These are phyloP conservation scores for Panthera tigris DNA, from an alignment of 2,113 vertebrate genomes.

Conservation along the genomic window DNA sequence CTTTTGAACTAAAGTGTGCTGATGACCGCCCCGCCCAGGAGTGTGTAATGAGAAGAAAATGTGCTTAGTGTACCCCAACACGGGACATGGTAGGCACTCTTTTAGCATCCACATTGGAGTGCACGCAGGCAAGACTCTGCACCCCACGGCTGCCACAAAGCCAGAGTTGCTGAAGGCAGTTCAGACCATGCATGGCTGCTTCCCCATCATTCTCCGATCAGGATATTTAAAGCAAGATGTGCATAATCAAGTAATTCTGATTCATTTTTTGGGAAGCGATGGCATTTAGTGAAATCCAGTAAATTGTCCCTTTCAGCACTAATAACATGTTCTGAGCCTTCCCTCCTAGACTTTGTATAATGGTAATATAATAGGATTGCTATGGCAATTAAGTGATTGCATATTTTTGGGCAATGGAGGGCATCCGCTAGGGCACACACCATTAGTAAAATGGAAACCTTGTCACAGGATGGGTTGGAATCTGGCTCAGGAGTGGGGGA, in stretches of 20 bases:
- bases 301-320: constrained; percentile 85
- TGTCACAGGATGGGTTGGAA: constrained; percentile 62
- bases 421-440: constrained; percentile 78
- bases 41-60: background rate
- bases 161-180: constrained; percentile 5
- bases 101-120: accelerated
- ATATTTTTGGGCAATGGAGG: constrained; percentile 84
- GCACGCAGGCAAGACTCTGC: background rate
- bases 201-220: constrained; percentile 60
- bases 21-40: background rate
- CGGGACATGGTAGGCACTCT: accelerated
- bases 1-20: background rate
- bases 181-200: constrained; percentile 16
- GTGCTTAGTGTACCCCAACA: background rate
- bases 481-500: constrained; percentile 66
- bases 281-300: constrained; percentile 79
- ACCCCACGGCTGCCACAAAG: background rate
- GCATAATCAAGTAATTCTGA: constrained; percentile 81
- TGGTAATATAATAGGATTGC: constrained; percentile 86
- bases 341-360: constrained; percentile 80
- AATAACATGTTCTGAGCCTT: constrained; percentile 81
- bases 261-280: constrained; percentile 80
- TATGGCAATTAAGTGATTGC: constrained; percentile 86
- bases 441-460: constrained; percentile 76
- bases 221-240: constrained; percentile 67